These are phyloP conservation scores for Euspilapteryx auroguttella DNA, from an alignment of 2,888 invertebrate genomes.

Conservation along the genomic window DNA sequence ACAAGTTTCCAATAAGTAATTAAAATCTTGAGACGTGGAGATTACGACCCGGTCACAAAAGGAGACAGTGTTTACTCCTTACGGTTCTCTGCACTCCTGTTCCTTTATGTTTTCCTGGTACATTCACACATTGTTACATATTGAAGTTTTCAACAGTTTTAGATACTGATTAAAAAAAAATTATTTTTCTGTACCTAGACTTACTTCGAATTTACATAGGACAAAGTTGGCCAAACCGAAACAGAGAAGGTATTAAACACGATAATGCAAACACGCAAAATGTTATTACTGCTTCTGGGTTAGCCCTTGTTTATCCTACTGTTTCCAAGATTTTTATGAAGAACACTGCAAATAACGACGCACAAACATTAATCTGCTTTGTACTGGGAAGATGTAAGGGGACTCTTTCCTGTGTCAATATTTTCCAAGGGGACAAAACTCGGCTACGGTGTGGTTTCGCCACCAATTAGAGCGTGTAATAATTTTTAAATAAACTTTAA, in stretches of 20 bases:
- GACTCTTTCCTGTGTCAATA: constrained; percentile 34
- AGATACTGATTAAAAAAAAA: too few species aligned
- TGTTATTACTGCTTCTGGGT: constrained; percentile 24
- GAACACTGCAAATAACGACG: constrained; percentile 46
- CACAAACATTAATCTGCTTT: constrained; percentile 59
- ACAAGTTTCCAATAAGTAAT: constrained; percentile 60
- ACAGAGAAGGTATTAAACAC: constrained; percentile 18
- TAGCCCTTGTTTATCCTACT: constrained; percentile 35
- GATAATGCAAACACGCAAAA: constrained; percentile 32
- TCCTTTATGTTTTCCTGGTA: constrained; percentile 34
- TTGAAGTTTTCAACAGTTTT: not conserved
- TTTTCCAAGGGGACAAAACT: constrained; percentile 50
- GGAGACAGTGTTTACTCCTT: constrained; percentile 36
- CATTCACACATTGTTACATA: too few species aligned
- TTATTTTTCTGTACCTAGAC: too few species aligned
- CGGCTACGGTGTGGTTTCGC: constrained; percentile 25
- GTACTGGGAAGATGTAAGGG: constrained; percentile 52
- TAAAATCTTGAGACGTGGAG: constrained; percentile 50
- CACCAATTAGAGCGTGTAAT: constrained; percentile 55
- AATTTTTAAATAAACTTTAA: constrained; percentile 53
- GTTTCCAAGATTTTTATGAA: constrained; percentile 56
- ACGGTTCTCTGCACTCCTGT: constrained; percentile 26
- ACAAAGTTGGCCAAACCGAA: not conserved
- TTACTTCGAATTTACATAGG: too few species aligned
- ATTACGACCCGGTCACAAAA: constrained; percentile 41